Evolutionary conservation across 35 echinoderm and acorn worm genomes (phyloP).

Genomic region (Stichopus chloronotus): DNA sequence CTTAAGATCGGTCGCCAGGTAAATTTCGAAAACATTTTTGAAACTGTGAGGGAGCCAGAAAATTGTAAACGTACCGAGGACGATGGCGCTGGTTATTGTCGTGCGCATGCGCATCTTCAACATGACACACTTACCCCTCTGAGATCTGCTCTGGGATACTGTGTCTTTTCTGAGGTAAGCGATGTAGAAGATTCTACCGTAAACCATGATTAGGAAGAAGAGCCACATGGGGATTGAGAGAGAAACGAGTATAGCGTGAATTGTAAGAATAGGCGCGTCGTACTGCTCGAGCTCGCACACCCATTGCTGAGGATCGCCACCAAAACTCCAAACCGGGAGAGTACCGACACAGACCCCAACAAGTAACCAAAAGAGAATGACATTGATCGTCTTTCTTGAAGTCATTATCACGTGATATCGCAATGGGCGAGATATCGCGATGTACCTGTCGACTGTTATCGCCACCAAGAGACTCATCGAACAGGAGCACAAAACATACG

Average conservation of each 20-base stretch:
- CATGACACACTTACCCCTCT: background rate
- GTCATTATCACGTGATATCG: slow-evolving; percentile 18
- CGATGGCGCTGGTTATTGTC: background rate
- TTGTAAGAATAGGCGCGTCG: background rate
- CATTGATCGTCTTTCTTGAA: background rate
- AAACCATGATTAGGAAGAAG: background rate
- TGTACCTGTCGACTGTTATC: slow-evolving; percentile 13
- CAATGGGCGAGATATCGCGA: too few species aligned
- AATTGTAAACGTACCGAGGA: too few species aligned
- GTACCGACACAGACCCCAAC: background rate
- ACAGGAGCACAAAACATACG: background rate
- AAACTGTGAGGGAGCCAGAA: too few species aligned
- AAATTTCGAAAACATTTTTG: too few species aligned
- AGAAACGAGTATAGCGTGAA: background rate
- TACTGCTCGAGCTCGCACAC: background rate
- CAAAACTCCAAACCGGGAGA: background rate
- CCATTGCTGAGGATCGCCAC: background rate
- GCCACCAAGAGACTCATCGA: background rate
- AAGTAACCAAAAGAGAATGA: background rate
- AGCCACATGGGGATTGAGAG: background rate
- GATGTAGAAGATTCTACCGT: slow-evolving; percentile 37
- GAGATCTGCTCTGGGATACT: background rate
- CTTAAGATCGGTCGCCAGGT: too few species aligned
- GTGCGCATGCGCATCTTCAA: background rate
- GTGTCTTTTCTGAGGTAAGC: slow-evolving; percentile 6